Base-by-base conservation (phyloP, 2,888 invertebrate species). In the Lycophotia porphyrea region DNA sequence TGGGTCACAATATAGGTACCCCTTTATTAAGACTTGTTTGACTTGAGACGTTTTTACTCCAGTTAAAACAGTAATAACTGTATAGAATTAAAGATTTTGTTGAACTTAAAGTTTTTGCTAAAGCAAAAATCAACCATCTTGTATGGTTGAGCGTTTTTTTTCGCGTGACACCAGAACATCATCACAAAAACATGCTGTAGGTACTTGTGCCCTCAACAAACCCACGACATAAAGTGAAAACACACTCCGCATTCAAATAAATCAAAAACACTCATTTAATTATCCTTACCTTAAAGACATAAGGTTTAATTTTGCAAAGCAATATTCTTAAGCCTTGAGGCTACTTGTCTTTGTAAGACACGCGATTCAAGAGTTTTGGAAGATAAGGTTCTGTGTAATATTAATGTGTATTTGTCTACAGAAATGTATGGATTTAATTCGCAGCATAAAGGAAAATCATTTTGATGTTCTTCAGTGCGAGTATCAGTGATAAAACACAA, bases 361-460 rank as follows among this genome's bases (percentile, higher is more conserved):
- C 91, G 92, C 92, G 84, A 92, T 91, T 86, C 81, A 79, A 85
- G 73, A 89, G 84, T 90, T 91, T 87, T 72, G 86, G 70, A 84
- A 84, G 79, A 80, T 83, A 81, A 82, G 84, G 66, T 86, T 84
- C 71, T 81, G 82, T 83, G 84, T 82, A 44, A 44, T 15, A 55
- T 72, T 66, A 69, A 79, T 84, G 80, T 85, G 86, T n/a, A n/a
- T 88, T 84, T 83, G 79, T 75, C 73, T 85, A 72, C 79, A 85
- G 76, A 75, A 84, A 81, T 69, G 39, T 67, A 70, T 49, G 60
- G 44, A 71, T 69, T 74, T 36, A 49, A 64, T 65, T 64, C 39
- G 39, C 49, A 21, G 34, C 9, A 21, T 11, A 36, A 27, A 65
- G 21, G 49, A 68, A 68, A 44, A 31, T 47, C 15, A 49, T 76